Base-by-base conservation (phyloP, 2,113 vertebrate genomes). In the Hemicordylus capensis region DNA sequence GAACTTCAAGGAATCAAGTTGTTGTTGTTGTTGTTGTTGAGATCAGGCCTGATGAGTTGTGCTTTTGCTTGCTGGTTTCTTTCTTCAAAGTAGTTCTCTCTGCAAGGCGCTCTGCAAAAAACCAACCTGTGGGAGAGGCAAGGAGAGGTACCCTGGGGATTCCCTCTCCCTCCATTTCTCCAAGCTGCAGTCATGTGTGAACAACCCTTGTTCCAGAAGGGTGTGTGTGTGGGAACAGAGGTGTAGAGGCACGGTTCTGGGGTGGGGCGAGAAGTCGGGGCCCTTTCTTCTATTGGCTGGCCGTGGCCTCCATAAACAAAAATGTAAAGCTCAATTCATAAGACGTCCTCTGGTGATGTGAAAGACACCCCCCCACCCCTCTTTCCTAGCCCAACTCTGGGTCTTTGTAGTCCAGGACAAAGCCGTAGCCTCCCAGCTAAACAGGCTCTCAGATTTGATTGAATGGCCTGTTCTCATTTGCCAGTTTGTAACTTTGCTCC, bases 1-100 rank as follows among this genome's bases (percentile, higher is more conserved):
- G 91, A 96, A 96, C 92, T 89, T 93, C 93, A 95, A 89, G 93
- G 94, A 93, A 94, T 89, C 89, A 93, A 95, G 93, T 86, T n/a
- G n/a, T n/a, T n/a, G n/a, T n/a, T n/a, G n/a, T n/a, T n/a, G 8
- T 17, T 87, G 92, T 88, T 90, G 92, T 73, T 89, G 94, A 89
- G 91, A 93, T 95, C 91, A 92, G 88, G 87, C 85, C 90, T 63
- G 92, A 88, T 92, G 89, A 94, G 87, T 93, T 87, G 93, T 87
- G 90, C 86, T 90, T 89, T 89, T 84, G 87, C 91, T 93, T 90
- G 89, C 91, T 89, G 91, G 81, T 92, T 91, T 44, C 22, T 42
- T 84, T 80, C 90, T 93, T 91, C 93, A 89, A 92, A 90, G 91
- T 92, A 87, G 31, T 93, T 92, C 85, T 83, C 6, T 89, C 73